Evolutionary conservation across 2,113 vertebrate genomes (phyloP).

Genomic region (Neofelis nebulosa): DNA sequence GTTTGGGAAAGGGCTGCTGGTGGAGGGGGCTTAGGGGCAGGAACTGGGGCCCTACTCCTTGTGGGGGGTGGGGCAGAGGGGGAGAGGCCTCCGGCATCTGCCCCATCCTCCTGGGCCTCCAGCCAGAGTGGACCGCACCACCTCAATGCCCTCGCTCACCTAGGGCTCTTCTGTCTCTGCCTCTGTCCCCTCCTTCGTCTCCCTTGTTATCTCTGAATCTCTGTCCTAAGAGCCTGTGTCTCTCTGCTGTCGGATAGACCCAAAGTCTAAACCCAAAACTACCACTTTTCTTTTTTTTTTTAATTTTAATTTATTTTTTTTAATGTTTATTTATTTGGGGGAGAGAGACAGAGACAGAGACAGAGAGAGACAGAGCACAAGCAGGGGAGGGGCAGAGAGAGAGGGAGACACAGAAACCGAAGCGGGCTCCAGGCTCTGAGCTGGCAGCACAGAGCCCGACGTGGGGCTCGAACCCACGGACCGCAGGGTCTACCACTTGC

Average conservation of each 20-base stretch:
- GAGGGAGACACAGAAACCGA: too few relatives aligned
- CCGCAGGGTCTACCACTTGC: neutral
- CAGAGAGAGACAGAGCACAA: too few relatives aligned
- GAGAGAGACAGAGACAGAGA: too few relatives aligned
- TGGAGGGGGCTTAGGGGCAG: neutral
- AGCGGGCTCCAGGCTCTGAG: too few relatives aligned
- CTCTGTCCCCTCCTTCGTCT: neutral
- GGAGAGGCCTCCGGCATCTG: neutral
- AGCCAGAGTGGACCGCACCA: neutral
- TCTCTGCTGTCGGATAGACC: neutral
- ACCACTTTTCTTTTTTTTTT: neutral
- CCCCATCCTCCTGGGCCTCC: fast-evolving
- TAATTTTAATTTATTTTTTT: too few relatives aligned
- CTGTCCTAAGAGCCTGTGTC: neutral
- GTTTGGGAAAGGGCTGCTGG: neutral
- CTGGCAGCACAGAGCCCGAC: too few relatives aligned
- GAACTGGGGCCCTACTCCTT: neutral
- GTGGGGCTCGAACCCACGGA: too few relatives aligned
- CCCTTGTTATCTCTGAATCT: neutral
- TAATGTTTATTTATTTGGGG: too few relatives aligned
- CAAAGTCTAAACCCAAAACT: neutral
- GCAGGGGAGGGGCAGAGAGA: too few relatives aligned
- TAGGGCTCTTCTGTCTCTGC: neutral
- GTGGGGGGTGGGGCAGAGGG: neutral
- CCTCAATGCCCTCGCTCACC: neutral